Evolutionary conservation across 1,140 invertebrate species (phyloP), one percentile per base, ranked within the genome.

Genomic region (Venturia canescens): DNA sequence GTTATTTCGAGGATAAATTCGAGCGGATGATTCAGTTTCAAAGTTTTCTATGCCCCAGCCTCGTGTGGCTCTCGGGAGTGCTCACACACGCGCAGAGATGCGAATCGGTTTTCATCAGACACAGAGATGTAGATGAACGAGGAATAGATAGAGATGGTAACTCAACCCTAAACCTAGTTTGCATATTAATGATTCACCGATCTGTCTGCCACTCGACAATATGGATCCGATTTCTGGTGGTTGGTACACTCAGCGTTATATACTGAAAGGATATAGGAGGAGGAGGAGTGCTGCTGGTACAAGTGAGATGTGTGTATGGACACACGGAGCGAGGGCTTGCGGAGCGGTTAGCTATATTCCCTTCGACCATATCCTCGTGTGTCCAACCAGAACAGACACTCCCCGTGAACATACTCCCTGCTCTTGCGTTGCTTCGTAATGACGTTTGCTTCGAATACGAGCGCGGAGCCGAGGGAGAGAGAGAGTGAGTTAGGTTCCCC

Each of bases 111-210:
- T 76, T 76, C 72, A 76, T 60, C 72, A 60, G 13, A 53, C 7
- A 27, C 18, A 1, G 5, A 57, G 27, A 76, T 60, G 27, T 26
- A 57, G 53, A 76, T 76, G 18, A 76, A 76, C 53, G 72, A 57
- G 23, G 16, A 21, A 53, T 53, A 53, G 50, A 53, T 53, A 53
- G 50, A 53, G 50, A 53, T 53, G 50, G 60, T 66, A 63, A 77
- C 60, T 44, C 57, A 60, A 77, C 31, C 75, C 75, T 77, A 77
- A 83, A 81, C 50, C 82, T 79, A 81, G 80, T 83, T 81, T 83
- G 82, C 82, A 83, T 83, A 83, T 83, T 83, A 80, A 83, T 75
- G 79, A 81, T 83, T 75, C 79, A 83, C 79, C 82, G 80, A 81
- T 83, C 79, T 60, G 78, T 66, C 80, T 67, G 72, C 80, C 80